Conservation (phyloP, 2,797 vertebrate species). For the Sorex maritimensis region DNA sequence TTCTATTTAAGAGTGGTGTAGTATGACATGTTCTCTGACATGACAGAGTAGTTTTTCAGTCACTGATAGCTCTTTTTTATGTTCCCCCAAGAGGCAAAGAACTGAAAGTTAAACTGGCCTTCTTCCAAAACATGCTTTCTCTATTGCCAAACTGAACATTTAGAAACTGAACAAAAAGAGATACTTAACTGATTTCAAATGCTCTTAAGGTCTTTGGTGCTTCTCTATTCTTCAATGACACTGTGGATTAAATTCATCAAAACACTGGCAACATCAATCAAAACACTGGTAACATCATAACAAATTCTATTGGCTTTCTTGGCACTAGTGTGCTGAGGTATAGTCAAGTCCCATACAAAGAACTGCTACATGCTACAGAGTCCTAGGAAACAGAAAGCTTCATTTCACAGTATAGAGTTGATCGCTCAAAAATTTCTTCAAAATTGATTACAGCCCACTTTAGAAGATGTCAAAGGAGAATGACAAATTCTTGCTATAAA, state of each 20-base stretch:
- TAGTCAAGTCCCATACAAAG: neutral
- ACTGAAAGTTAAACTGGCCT: no score
- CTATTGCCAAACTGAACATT: neutral
- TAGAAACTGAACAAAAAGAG: neutral
- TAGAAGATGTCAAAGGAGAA: constrained; percentile 25
- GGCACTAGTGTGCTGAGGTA: neutral
- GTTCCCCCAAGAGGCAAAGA: neutral
- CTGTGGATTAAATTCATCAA: neutral
- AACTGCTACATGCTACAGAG: neutral
- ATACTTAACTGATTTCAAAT: constrained; percentile 54
- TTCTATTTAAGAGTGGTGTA: neutral
- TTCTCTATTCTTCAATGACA: constrained; percentile 28
- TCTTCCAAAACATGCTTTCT: neutral
- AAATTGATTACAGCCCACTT: neutral
- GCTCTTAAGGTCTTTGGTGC: neutral
- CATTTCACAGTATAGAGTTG: neutral
- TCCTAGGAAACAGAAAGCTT: neutral
- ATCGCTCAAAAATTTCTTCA: constrained; percentile 67
- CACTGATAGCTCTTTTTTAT: neutral
- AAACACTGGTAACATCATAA: constrained; percentile 33
- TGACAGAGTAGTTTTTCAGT: constrained; percentile 15
- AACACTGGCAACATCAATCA: constrained; percentile 2
- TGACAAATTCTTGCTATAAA: constrained; percentile 16
- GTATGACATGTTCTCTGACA: neutral
- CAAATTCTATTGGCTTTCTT: neutral